Conservation (phyloP, 2,797 vertebrate species). For the Parauchenoglanis ngamensis region DNA sequence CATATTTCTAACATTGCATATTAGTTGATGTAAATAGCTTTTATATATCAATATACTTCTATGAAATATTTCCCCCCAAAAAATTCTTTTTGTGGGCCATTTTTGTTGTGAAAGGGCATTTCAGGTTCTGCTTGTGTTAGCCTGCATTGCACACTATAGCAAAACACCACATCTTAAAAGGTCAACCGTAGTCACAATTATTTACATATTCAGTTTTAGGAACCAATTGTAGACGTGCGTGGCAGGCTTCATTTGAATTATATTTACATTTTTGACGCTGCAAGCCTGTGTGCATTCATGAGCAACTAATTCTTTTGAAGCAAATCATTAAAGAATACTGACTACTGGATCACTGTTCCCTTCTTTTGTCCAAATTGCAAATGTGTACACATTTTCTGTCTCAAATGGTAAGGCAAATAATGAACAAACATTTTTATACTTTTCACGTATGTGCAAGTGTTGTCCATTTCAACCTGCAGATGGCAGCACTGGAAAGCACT, state of each 20-base stretch:
- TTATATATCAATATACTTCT: constrained; percentile 17
- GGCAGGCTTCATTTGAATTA: neutral
- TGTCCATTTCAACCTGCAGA: constrained; percentile 33
- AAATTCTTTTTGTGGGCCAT: neutral
- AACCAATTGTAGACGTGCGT: neutral
- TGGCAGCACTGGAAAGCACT: constrained; percentile 28
- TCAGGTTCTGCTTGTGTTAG: neutral
- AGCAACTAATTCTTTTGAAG: neutral
- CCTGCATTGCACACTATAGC: neutral
- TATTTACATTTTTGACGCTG: neutral
- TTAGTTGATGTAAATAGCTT: neutral
- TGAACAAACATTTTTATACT: neutral
- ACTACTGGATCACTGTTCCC: neutral
- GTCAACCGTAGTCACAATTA: neutral
- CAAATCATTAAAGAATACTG: neutral
- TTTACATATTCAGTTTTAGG: constrained; percentile 5
- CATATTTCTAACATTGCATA: constrained; percentile 31
- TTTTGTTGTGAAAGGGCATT: neutral
- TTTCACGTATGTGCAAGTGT: neutral
- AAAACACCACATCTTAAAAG: neutral
- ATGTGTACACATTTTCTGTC: neutral
- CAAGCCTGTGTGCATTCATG: neutral
- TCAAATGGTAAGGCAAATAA: neutral
- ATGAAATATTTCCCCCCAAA: neutral
- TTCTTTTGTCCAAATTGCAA: neutral